Conservation (phyloP, 92 coral and sea anemone genomes). For the Epizoanthus scotinus region DNA sequence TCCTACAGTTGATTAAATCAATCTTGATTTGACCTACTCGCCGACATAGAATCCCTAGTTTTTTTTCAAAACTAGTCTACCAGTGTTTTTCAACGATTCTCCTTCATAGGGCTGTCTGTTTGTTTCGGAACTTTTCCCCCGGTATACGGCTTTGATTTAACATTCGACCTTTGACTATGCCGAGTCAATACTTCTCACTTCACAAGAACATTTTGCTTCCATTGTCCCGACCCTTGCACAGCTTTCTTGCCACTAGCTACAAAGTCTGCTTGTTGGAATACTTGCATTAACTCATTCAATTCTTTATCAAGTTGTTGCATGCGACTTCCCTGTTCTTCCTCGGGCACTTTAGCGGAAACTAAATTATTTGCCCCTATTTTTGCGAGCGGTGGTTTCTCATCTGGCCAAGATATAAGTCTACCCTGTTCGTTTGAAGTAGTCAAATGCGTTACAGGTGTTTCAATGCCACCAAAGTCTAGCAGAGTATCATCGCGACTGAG, state of each 20-base stretch:
- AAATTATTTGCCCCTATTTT: not conserved
- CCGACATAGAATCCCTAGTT: no score
- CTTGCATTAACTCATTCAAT: constrained; percentile 60
- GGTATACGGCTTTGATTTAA: no score
- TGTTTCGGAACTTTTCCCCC: no score
- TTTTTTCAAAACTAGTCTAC: no score
- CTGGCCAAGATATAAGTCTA: constrained; percentile 12
- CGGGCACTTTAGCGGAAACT: not conserved
- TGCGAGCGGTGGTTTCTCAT: constrained; percentile 4
- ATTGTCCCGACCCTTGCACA: not conserved
- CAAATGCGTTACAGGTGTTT: constrained; percentile 47
- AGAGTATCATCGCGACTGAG: constrained; percentile 67
- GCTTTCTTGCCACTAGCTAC: constrained; percentile 72
- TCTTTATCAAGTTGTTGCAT: constrained; percentile 32
- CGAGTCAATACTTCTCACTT: not conserved
- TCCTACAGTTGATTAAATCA: no score
- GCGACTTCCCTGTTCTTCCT: not conserved
- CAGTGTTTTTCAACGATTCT: no score
- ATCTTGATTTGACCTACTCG: no score
- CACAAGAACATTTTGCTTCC: constrained; percentile 18
- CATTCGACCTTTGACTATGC: no score
- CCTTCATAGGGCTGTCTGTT: no score
- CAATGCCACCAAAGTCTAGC: constrained; percentile 71
- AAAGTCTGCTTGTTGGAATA: constrained; percentile 71
- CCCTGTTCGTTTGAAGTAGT: constrained; percentile 22